Base-by-base conservation (phyloP, 2,797 vertebrate genomes). In the Cossypha caffra region DNA sequence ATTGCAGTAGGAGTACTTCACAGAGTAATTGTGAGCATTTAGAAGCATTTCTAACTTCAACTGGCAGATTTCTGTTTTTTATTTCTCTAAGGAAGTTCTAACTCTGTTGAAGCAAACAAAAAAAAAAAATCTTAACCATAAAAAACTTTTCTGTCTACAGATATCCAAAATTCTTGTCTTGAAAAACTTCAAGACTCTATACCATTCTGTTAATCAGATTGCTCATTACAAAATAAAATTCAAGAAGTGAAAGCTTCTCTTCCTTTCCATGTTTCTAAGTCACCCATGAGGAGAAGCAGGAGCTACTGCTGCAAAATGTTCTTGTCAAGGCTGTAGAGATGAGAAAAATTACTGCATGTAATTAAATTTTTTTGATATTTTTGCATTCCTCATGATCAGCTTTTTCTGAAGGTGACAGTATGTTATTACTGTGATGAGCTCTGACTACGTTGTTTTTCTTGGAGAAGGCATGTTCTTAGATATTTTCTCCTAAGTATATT, bases 311-410 rank as follows among this genome's bases (percentile, higher is more conserved):
- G 31, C 55, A 80, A 63, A 76, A 74, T 38, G 10, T 71, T 85
- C 26, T 64, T 83, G 28, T 88, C 72, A 57, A 72, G 75, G 9
- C n/a, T 83, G n/a, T 88, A 11, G 10, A 1, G 2, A 73, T 43
- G 45, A 67, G 52, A 66, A 91, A 71, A 67, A 35, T 31, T 77
- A 37, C n/a, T 33, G 9, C 1, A 3, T 86, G 71, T 74, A 83
- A 72, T 68, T 54, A 50, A 24, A 13, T 42, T 43, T 87, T 20
- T 3, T 5, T 2, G 42, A 21, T 77, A 37, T 42, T 85, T 82
- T 89, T 35, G 10, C 0, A 0, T 84, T 43, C 1, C 1, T 68
- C n/a, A 7, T 43, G 11, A 42, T 85, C 31, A 43, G 10, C 19
- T 69, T 86, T 89, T 82, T 71, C 37, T 63, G 88, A 76, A 62